phyloP scores from a whole-genome alignment of 2,113 vertebrate species.

The Solenodon paradoxus region DNA sequence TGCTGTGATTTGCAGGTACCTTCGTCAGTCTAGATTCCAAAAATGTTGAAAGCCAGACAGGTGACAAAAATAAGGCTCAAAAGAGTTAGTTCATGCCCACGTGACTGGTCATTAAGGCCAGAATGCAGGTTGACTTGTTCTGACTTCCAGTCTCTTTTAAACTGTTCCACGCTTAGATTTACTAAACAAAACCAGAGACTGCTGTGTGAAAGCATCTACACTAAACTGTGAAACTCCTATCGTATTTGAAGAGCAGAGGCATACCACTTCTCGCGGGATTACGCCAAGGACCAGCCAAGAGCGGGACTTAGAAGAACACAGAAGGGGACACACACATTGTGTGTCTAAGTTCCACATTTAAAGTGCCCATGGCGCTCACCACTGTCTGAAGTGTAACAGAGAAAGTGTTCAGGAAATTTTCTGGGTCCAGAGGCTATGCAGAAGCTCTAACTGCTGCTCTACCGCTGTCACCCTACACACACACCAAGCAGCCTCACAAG shows the following conservation, averaged over 20 bases:
- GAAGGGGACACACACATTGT: neutral
- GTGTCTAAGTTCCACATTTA: neutral
- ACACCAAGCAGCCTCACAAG: neutral
- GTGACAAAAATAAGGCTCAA: neutral
- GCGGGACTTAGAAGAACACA: neutral
- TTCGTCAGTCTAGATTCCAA: neutral
- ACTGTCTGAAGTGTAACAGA: neutral
- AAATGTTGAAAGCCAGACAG: neutral
- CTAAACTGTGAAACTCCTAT: neutral
- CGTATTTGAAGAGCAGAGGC: neutral
- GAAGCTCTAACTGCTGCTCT: neutral
- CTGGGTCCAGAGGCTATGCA: neutral
- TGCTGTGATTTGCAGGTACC: neutral
- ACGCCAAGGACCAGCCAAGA: neutral
- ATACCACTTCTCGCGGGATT: neutral
- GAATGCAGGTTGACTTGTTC: neutral
- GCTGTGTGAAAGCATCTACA: neutral
- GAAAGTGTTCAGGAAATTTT: neutral
- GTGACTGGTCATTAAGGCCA: neutral
- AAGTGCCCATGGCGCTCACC: neutral
- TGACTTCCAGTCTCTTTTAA: constrained; percentile 1
- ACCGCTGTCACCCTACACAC: neutral
- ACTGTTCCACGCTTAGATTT: neutral
- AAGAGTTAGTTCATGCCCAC: neutral
- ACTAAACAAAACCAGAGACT: neutral